Base-by-base conservation (phyloP, 2,888 invertebrate genomes). In the Apoda limacodes region DNA sequence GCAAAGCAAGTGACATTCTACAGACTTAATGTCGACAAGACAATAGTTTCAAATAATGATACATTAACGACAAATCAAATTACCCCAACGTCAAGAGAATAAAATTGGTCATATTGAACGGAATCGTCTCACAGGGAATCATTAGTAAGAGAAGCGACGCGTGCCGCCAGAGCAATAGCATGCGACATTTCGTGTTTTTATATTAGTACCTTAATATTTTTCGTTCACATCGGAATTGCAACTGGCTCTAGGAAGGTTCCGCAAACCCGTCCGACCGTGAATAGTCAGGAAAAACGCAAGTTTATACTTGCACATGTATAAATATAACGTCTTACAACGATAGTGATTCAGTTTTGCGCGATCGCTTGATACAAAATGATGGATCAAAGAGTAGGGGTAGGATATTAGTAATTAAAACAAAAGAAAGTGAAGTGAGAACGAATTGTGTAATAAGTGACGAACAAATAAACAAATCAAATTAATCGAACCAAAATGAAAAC, bases 261-360 rank as follows among this genome's bases (percentile, higher is more conserved):
- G 56, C 52, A 47, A 46, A 42, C 39, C 50, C 65, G 50, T 27
- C 76, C 64, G 58, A 74, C 63, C 78, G 74, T 70, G 63, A 68
- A 66, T 39, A 45, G 50, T 50, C 70, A 51, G 71, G 74, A 67
- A 74, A 75, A 72, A 74, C 71, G 76, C 69, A 68, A 74, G 51
- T 70, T 68, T 60, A 66, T 52, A 66, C 55, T 48, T 46, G 68
- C 70, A 69, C 71, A 63, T 74, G 74, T 80, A 80, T 78, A 80
- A 70, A 80, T 78, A 76, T 70, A 72, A 62, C 70, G 65, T 50
- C 57, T 48, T 39, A 39, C 55, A 60, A 59, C 67, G 52, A 67
- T 48, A 58, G 65, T 63, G 67, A 72, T 67, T 76, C 80, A 80
- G 80, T 80, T 71, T 67, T 65, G 55, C 74, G 69, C 74, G 71